phyloP scores from a whole-genome alignment of 2,113 vertebrate species.

The Sceloporus tristichus region DNA sequence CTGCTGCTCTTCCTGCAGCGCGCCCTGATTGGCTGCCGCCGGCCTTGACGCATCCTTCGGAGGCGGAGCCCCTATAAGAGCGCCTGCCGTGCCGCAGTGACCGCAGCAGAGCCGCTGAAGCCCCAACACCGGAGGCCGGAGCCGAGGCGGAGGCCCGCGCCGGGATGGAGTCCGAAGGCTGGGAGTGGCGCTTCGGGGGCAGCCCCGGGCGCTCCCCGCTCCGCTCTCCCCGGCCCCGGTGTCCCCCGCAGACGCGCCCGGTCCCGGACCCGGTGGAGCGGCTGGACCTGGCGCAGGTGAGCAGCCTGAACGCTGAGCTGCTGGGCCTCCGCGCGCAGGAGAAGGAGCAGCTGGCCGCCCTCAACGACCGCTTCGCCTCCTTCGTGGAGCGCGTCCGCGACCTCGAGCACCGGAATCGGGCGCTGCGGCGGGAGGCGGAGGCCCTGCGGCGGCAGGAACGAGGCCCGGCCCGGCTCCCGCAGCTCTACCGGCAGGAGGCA shows the following conservation, averaged over 20 bases:
- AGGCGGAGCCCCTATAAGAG: background rate
- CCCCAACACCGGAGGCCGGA: background rate
- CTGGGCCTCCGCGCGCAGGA: slow-evolving; percentile 81
- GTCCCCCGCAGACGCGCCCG: slow-evolving; percentile 18
- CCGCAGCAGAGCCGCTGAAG: background rate
- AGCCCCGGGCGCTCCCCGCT: slow-evolving; percentile 62
- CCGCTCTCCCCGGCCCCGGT: slow-evolving; percentile 41
- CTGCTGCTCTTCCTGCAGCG: slow-evolving; percentile 70
- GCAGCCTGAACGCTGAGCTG: slow-evolving; percentile 80
- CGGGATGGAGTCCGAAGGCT: slow-evolving; percentile 80
- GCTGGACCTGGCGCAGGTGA: slow-evolving; percentile 77
- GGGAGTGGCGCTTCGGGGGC: slow-evolving; percentile 75
- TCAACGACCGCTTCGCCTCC: slow-evolving; percentile 86
- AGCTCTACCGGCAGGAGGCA: slow-evolving; percentile 78
- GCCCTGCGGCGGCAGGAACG: slow-evolving; percentile 74
- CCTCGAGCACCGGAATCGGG: slow-evolving; percentile 84
- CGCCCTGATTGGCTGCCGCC: slow-evolving; percentile 74
- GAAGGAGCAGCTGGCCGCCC: slow-evolving; percentile 82
- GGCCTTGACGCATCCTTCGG: background rate
- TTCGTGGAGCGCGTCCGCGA: slow-evolving; percentile 85
- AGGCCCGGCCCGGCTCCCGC: slow-evolving; percentile 79
- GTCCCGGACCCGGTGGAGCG: slow-evolving; percentile 52
- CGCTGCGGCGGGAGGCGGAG: slow-evolving; percentile 78
- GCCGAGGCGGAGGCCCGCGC: background rate
- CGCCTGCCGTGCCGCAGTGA: background rate